Conservation (phyloP, 2,113 vertebrate species). For the Seriola rivoliana region DNA sequence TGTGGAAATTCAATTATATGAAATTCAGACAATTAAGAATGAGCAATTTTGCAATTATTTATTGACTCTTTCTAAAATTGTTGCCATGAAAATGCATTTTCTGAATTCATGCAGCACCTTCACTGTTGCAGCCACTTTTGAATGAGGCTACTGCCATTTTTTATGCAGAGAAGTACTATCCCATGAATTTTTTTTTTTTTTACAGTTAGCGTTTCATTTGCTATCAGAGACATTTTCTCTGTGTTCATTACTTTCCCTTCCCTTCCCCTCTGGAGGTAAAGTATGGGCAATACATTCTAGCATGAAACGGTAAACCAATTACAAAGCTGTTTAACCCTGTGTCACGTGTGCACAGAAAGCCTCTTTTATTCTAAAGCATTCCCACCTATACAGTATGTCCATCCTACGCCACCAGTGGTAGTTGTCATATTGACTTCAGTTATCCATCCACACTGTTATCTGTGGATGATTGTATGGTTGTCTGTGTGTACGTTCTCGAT, state of each 20-base stretch:
- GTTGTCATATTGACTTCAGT: background rate
- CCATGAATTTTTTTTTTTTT: no score
- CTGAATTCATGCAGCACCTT: background rate
- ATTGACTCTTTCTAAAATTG: background rate
- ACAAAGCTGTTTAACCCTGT: conserved; percentile 59
- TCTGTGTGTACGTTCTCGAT: background rate
- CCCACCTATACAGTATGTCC: background rate
- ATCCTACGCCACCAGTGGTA: background rate
- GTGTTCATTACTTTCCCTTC: background rate
- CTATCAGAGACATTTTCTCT: background rate
- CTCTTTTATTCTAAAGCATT: conserved; percentile 47
- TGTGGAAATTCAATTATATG: background rate
- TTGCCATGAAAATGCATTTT: background rate
- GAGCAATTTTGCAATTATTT: background rate
- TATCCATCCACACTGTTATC: no score
- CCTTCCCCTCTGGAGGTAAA: background rate
- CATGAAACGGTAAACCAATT: conserved; percentile 71
- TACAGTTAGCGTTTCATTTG: background rate
- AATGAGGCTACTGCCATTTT: background rate
- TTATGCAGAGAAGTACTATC: background rate
- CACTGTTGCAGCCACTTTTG: background rate
- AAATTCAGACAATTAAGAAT: background rate
- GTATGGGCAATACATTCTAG: conserved; percentile 5
- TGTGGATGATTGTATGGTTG: background rate
- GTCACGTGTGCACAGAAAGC: conserved; percentile 68